These are phyloP conservation scores for Callionymus lyra DNA, from an alignment of 2,113 vertebrate species.

Conservation along the genomic window DNA sequence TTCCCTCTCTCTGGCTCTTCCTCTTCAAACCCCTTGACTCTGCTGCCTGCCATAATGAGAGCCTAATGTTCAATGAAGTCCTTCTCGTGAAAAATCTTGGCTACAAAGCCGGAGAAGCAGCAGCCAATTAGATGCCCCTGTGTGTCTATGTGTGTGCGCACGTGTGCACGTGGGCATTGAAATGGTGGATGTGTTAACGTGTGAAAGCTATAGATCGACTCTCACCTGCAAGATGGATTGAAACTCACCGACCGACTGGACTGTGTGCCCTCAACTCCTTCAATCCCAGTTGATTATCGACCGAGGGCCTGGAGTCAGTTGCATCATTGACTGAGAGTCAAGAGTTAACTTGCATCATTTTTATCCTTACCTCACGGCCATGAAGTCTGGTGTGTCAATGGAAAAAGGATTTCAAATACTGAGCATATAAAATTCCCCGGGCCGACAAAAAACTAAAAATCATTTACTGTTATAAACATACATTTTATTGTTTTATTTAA, in stretches of 20 bases:
- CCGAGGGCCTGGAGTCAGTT: conserved; percentile 30
- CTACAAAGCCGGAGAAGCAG: conserved; percentile 64
- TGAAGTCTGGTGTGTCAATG: too few species aligned
- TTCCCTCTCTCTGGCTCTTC: conserved; percentile 15
- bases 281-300: conserved; percentile 50
- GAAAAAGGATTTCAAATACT: too few species aligned
- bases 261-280: conserved; percentile 37
- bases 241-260: too few species aligned
- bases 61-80: conserved; percentile 47
- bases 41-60: conserved; percentile 42
- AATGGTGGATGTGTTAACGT: conserved; percentile 31
- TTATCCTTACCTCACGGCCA: too few species aligned
- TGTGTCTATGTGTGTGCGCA: conserved; percentile 25
- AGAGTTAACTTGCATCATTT: conserved; percentile 3
- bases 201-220: conserved; percentile 53
- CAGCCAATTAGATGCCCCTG: conserved; percentile 62
- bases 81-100: conserved; percentile 59
- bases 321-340: conserved; percentile 29
- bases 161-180: conserved; percentile 15
- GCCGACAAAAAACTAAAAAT: too few species aligned
- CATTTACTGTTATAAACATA: too few species aligned
- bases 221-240: too few species aligned
- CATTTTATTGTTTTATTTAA: too few species aligned
- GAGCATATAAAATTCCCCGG: too few species aligned
- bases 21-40: conserved; percentile 31